These are phyloP conservation scores for Calyptomena viridis DNA, from an alignment of 2,113 vertebrate species.

Conservation along the genomic window DNA sequence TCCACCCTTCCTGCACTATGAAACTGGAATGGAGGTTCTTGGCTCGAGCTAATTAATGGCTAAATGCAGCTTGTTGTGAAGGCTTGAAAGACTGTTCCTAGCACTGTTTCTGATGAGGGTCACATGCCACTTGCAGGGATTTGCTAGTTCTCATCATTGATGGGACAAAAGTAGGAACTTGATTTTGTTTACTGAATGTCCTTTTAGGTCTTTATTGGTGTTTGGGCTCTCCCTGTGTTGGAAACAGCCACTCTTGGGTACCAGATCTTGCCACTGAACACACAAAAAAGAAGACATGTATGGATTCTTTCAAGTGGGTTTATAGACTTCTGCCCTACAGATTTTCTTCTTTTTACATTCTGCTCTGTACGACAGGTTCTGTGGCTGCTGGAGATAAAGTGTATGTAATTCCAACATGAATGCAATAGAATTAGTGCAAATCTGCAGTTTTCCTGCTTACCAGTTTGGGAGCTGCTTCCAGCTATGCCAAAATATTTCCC, in stretches of 20 bases:
- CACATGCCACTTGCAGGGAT: not conserved
- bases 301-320: not conserved
- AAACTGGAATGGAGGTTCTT: not conserved
- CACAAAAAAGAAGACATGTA: fast-evolving
- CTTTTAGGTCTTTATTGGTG: not conserved
- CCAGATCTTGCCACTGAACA: not conserved
- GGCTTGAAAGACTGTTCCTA: not conserved
- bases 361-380: not conserved
- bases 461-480: not conserved
- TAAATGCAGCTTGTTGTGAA: not conserved
- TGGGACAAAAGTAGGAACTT: not conserved
- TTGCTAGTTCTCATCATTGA: not conserved
- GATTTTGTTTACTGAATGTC: not conserved
- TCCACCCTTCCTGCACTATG: not conserved
- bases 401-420: not conserved
- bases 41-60: not conserved
- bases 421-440: not conserved
- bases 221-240: not conserved
- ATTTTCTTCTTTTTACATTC: not conserved
- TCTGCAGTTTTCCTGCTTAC: not conserved
- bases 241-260: not conserved
- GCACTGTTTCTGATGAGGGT: not conserved
- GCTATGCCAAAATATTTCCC: not conserved
- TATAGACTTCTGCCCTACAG: not conserved
- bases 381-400: not conserved